Conservation (phyloP, 2,113 vertebrate genomes). For the Eonycteris spelaea region DNA sequence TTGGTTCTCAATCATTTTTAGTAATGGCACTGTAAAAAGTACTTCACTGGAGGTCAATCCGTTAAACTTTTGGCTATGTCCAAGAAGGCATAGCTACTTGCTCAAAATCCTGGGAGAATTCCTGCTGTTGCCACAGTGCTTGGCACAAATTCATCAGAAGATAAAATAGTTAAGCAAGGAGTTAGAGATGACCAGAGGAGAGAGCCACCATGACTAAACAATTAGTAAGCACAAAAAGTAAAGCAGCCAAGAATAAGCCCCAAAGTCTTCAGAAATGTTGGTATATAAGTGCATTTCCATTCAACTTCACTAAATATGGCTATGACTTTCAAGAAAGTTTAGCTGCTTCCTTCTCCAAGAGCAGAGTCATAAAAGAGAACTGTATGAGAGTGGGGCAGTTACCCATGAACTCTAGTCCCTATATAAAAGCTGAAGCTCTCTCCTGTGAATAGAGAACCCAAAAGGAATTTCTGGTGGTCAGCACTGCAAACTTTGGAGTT, state of each 20-base stretch:
- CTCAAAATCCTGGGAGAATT: background rate
- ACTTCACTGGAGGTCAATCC: background rate
- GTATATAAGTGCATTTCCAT: background rate
- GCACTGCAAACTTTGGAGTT: background rate
- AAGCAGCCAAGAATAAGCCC: background rate
- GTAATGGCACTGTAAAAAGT: background rate
- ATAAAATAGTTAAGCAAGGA: background rate
- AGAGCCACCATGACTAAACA: background rate
- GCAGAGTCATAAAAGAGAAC: background rate
- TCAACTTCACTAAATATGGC: background rate
- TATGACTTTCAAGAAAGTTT: background rate
- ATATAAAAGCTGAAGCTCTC: background rate
- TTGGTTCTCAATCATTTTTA: background rate
- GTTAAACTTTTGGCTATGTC: background rate
- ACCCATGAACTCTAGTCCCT: background rate
- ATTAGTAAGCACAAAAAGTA: background rate
- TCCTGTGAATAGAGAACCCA: background rate
- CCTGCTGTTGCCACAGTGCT: background rate
- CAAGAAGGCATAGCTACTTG: background rate
- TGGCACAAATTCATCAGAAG: background rate
- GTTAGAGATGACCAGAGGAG: background rate
- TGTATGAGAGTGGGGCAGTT: fast-evolving
- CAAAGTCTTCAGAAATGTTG: background rate
- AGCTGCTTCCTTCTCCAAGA: background rate
- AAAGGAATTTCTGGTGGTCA: background rate